These are phyloP conservation scores for Drosophila erecta DNA, from an alignment of 1,140 invertebrate genomes.

Conservation along the genomic window DNA sequence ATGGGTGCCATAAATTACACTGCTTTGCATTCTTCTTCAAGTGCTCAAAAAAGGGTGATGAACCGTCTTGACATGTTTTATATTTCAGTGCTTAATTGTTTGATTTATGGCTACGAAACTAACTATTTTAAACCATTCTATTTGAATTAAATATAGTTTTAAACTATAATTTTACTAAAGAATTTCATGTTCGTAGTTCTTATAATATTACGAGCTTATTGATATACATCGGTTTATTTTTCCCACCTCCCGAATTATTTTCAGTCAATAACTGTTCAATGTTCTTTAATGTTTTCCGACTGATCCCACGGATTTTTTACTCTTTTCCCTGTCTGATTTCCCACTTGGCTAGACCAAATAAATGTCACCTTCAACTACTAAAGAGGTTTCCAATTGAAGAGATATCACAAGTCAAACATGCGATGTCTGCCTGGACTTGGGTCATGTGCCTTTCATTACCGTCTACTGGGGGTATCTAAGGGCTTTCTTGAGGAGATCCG, in stretches of 20 bases:
- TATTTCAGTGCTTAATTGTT: conserved; percentile 59
- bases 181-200: too few relatives aligned
- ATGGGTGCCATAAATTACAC: conserved; percentile 53
- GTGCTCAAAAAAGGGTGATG: conserved; percentile 27
- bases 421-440: conserved; percentile 37
- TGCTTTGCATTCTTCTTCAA: conserved; percentile 40
- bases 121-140: background rate
- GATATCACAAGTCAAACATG: conserved; percentile 35
- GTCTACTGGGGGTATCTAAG: background rate
- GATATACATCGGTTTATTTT: background rate
- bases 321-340: conserved; percentile 35
- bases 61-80: conserved; percentile 28
- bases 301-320: conserved; percentile 14
- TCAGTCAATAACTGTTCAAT: background rate
- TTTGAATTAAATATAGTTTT: background rate
- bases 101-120: conserved; percentile 56
- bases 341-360: conserved; percentile 52
- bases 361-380: conserved; percentile 53
- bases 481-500: conserved; percentile 7
- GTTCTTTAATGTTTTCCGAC: conserved; percentile 13
- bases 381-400: conserved; percentile 50
- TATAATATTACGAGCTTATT: background rate
- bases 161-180: background rate
- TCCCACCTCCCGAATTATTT: background rate
- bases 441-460: conserved; percentile 41